A percentile compares a stretch with the other conserved stretches of the same genome.
phyloP scores from a whole-genome alignment of 2,888 invertebrate genomes.

The Carabus problematicus region DNA sequence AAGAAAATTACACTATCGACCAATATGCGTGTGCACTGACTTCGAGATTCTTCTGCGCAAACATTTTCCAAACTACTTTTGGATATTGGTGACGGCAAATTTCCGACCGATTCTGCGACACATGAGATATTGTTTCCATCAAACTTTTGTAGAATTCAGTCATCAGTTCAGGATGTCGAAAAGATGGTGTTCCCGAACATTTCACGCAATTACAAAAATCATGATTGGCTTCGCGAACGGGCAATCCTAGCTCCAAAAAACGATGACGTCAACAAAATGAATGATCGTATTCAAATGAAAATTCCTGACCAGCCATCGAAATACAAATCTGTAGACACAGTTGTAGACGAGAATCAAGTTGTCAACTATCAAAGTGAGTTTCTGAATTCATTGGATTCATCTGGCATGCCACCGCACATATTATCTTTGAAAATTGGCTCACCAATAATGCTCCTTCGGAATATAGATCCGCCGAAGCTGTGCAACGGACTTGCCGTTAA shows the following conservation, averaged over 20 bases:
- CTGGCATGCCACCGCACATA: conserved; percentile 44
- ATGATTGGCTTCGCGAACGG: not conserved
- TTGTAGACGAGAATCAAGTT: no score
- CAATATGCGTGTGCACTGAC: not conserved
- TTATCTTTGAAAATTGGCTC: conserved; percentile 45
- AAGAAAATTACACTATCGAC: conserved; percentile 23
- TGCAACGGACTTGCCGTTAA: conserved; percentile 48
- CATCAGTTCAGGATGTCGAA: not conserved
- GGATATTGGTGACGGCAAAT: not conserved
- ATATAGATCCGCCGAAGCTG: conserved; percentile 46
- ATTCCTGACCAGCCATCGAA: conserved; percentile 41
- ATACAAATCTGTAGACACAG: conserved; percentile 17
- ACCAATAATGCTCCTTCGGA: conserved; percentile 47
- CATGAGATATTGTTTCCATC: not conserved
- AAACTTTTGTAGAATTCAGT: not conserved
- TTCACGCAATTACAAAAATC: not conserved
- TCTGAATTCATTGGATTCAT: conserved; percentile 35
- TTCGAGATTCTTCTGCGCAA: not conserved
- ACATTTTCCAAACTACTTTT: not conserved
- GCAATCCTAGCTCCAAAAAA: not conserved
- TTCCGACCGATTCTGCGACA: not conserved
- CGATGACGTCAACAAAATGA: not conserved
- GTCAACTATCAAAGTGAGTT: no score
- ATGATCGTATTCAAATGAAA: not conserved
- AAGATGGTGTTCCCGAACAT: not conserved